Base-by-base conservation (phyloP, 2,113 vertebrate genomes). In the Chunga burmeisteri region DNA sequence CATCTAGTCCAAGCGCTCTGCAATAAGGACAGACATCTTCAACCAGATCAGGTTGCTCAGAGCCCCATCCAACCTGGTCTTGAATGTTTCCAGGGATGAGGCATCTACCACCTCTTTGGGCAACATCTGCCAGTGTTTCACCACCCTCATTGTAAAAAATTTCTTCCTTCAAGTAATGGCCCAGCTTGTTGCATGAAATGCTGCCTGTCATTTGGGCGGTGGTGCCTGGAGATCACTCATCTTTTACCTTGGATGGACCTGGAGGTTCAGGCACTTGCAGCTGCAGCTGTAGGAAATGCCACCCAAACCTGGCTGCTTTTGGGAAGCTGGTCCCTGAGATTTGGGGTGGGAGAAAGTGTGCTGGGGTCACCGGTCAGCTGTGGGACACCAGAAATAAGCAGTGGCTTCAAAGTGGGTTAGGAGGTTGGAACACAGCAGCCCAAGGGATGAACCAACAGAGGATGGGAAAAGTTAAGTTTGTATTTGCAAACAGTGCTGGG, bases 141-240 rank as follows among this genome's bases (percentile, higher is more conserved):
- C 16, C 40, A 81, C 4, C 6, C 18, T 44, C 36, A 56, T 4
- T 0, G 1, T 13, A 9, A 47, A 56, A 66, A n/a, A 40, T 20
- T 5, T 50, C 27, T 49, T 40, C 18, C 47, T 81, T 88, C 46
- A 67, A 82, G 75, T 15, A 61, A 56, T 8, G 15, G 4, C 19
- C 36, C 1, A 5, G 26, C 15, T 72, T 32, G 8, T 27, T 20
- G 10, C 6, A 29, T 49, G 30, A 72, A 56, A 84, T 49, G 5
- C 23, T 74, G 32, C 17, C 2, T 8, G 44, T 32, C 4, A 1
- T 80, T 82, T 49, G 34, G 12, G 13, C 83, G 20, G 6, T 47
- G n/a, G 9, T 81, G 13, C 38, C 40, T 94, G 46, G n/a, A 23
- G n/a, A 14, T n/a, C 46, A 29, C 14, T 93, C 8, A 1, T 42